Evolutionary conservation across 2,113 vertebrate species (phyloP).

Genomic region (Cinclus mexicanus): DNA sequence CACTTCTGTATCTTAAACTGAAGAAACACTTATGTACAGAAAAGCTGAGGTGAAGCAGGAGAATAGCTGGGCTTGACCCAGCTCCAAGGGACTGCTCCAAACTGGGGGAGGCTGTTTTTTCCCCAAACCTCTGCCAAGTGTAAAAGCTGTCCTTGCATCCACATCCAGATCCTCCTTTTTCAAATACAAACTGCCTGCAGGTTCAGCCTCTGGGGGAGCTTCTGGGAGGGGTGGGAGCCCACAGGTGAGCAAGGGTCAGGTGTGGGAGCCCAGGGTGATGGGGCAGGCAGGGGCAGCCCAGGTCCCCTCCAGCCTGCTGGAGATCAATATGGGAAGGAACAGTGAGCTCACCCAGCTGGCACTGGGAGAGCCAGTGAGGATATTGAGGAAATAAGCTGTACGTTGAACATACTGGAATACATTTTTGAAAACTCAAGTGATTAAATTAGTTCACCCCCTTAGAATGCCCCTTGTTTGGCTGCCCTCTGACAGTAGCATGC

Average conservation of each 20-base stretch:
- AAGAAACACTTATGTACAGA: neutral
- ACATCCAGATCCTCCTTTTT: neutral
- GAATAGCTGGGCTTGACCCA: neutral
- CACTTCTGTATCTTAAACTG: neutral
- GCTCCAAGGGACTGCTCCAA: neutral
- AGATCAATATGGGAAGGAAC: rapidly evolving
- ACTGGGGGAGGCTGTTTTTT: neutral
- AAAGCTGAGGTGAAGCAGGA: neutral
- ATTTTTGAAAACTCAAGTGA: neutral
- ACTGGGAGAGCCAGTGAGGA: neutral
- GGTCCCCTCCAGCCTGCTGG: neutral
- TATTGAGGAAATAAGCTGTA: neutral
- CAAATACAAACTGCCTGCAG: rapidly evolving
- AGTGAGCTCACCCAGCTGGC: neutral
- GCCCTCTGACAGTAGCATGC: neutral
- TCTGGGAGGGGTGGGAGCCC: neutral
- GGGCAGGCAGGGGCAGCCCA: neutral
- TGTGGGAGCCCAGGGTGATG: neutral
- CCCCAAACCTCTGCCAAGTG: rapidly evolving
- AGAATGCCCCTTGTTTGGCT: neutral
- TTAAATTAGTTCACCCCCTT: neutral
- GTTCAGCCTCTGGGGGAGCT: neutral
- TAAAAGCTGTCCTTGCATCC: neutral
- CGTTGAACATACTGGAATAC: rapidly evolving
- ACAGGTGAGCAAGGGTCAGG: neutral